Evolutionary conservation across 2,113 vertebrate species (phyloP), one percentile per base, ranked within the genome.

Genomic region (Bubo scandiacus): DNA sequence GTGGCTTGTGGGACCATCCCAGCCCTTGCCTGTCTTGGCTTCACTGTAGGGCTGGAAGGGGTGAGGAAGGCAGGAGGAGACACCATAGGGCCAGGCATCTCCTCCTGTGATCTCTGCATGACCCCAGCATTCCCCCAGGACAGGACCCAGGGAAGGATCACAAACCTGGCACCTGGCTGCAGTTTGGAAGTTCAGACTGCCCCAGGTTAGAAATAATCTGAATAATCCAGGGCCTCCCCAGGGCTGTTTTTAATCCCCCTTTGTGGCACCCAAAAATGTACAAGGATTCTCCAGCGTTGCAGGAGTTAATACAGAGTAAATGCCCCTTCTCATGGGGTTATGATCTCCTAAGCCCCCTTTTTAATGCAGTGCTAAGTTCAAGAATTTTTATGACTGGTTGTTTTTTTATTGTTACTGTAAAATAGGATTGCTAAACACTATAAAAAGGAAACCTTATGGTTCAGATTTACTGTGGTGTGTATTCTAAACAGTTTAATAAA

Each of bases 401-500:
- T 55, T 93, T 93, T 96, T 96, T 97, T 97, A 95, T 85, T 97
- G 95, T 98, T 97, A 96, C 79, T 95, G 81, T 97, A 92, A 97
- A 97, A 92, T 74, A 94, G 84, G 55, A 55, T 92, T 91, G 87
- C 92, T 96, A 83, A 94, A 80, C 83, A 70, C 70, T 94, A 87
- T 96, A 96, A 94, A 97, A 96, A 96, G 61, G 89, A 97, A 97
- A 96, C 80, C 92, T 97, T 94, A n/a, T 86, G 81, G 86, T 92
- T 98, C 94, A 88, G 84, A 95, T 97, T 96, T 97, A 96, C 88
- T 88, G 86, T 11, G 2, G 20, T 83, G 42, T 88, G 49, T 95
- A 79, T 96, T 96, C 94, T 96, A 92, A 97, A 58, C 65, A 95
- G 84, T 95, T 97, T 94, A 97, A 97, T 97, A 96, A 97, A 97